These are phyloP conservation scores for Coracopsis vasa DNA, from an alignment of 2,113 vertebrate genomes.

Conservation along the genomic window DNA sequence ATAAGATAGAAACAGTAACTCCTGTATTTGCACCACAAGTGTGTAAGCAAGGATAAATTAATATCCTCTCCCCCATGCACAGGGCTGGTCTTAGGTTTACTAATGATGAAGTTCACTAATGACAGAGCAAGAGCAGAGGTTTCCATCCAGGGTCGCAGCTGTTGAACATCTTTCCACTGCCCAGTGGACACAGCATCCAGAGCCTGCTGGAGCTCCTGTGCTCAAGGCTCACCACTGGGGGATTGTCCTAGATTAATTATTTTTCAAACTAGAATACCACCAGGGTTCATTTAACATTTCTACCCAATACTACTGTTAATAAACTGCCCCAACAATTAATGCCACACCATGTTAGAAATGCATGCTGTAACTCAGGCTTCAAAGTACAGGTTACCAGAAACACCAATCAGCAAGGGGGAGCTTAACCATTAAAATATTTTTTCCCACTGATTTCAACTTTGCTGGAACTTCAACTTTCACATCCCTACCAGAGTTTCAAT, in stretches of 20 bases:
- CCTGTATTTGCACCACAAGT: not conserved
- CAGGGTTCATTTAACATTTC: not conserved
- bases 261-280: not conserved
- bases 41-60: not conserved
- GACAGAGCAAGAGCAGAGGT: not conserved
- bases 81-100: not conserved
- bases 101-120: not conserved
- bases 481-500: not conserved
- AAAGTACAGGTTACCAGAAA: not conserved
- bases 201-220: not conserved
- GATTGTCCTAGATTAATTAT: not conserved
- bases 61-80: not conserved
- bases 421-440: not conserved
- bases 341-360: not conserved
- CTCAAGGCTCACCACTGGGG: slow-evolving; percentile 30
- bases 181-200: not conserved
- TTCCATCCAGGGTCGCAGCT: not conserved
- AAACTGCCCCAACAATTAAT: not conserved
- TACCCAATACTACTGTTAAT: not conserved
- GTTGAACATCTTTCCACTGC: not conserved
- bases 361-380: fast-evolving
- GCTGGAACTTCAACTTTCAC: not conserved
- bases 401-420: not conserved
- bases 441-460: not conserved
- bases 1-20: not conserved